phyloP scores from a whole-genome alignment of 2,888 invertebrate species.

The Corbicula japonica region DNA sequence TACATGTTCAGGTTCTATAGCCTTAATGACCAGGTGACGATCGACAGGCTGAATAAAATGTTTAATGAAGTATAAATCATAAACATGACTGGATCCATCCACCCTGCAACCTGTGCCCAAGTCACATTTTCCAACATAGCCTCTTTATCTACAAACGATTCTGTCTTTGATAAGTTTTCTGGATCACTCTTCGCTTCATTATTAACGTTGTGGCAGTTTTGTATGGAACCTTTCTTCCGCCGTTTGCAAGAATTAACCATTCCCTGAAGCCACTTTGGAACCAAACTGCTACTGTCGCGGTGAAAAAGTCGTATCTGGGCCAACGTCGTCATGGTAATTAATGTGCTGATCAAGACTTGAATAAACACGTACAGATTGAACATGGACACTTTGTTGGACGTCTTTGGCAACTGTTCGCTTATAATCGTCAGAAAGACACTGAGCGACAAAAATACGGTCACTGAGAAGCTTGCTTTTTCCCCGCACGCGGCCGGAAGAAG shows the following conservation, averaged over 20 bases:
- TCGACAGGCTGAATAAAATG: background rate
- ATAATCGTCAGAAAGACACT: constrained; percentile 54
- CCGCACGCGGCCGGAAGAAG: constrained; percentile 50
- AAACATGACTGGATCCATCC: constrained; percentile 26
- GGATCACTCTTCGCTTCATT: background rate
- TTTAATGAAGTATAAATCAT: background rate
- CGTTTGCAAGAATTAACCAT: background rate
- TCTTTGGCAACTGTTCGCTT: constrained; percentile 44
- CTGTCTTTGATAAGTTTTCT: background rate
- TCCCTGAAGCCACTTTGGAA: constrained; percentile 19
- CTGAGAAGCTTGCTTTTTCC: constrained; percentile 52
- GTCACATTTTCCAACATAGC: background rate
- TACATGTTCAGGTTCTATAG: too few species aligned
- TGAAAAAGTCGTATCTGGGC: constrained; percentile 32
- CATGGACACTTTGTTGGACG: constrained; percentile 35
- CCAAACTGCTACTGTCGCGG: background rate
- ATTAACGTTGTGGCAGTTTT: too few species aligned
- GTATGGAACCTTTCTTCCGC: too few species aligned
- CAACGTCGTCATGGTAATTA: constrained; percentile 31
- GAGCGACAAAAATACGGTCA: constrained; percentile 54
- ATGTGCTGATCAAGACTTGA: constrained; percentile 35
- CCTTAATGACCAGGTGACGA: background rate
- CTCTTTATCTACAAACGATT: background rate
- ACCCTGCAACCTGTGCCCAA: constrained; percentile 11
- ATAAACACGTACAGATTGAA: constrained; percentile 51